phyloP scores from a whole-genome alignment of 37 sponge, comb jelly and placozoan species.

The Lycopodina hypogea region DNA sequence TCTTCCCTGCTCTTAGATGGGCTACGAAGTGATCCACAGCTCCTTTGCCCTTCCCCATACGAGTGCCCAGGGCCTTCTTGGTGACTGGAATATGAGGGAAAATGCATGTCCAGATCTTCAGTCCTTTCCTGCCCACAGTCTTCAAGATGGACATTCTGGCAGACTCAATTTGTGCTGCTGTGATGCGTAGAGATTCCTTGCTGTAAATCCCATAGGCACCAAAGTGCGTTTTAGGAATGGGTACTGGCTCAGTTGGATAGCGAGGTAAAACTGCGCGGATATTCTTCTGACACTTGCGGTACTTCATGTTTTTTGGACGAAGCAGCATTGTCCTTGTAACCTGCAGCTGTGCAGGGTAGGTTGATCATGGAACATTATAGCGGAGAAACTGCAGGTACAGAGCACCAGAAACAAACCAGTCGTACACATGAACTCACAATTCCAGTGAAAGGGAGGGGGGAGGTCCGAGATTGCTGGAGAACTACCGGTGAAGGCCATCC shows the following conservation, averaged over 20 bases:
- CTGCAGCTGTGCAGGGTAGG: neutral
- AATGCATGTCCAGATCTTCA: constrained; percentile 31
- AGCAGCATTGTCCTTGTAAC: constrained; percentile 28
- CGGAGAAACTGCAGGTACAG: too few species aligned
- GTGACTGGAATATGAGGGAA: constrained; percentile 85
- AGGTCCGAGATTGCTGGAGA: too few species aligned
- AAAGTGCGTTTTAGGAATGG: constrained; percentile 20
- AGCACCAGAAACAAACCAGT: too few species aligned
- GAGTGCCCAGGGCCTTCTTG: constrained; percentile 71
- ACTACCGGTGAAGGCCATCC: too few species aligned
- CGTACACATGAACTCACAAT: too few species aligned
- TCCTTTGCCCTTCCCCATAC: constrained; percentile 98
- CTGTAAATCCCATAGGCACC: constrained; percentile 55
- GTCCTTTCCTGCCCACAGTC: constrained; percentile 44
- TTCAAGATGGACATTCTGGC: constrained; percentile 51
- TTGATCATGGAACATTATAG: too few species aligned
- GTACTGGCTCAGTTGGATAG: neutral
- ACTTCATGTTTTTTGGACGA: constrained; percentile 50
- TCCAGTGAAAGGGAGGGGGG: too few species aligned
- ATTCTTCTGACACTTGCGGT: constrained; percentile 54
- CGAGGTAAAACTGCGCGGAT: constrained; percentile 36
- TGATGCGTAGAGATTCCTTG: constrained; percentile 38
- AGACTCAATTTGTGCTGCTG: constrained; percentile 59
- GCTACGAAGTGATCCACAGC: constrained; percentile 67
- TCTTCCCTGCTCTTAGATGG: constrained; percentile 62